phyloP scores from a whole-genome alignment of 2,888 invertebrate genomes.

The Hyposoter didymator region DNA sequence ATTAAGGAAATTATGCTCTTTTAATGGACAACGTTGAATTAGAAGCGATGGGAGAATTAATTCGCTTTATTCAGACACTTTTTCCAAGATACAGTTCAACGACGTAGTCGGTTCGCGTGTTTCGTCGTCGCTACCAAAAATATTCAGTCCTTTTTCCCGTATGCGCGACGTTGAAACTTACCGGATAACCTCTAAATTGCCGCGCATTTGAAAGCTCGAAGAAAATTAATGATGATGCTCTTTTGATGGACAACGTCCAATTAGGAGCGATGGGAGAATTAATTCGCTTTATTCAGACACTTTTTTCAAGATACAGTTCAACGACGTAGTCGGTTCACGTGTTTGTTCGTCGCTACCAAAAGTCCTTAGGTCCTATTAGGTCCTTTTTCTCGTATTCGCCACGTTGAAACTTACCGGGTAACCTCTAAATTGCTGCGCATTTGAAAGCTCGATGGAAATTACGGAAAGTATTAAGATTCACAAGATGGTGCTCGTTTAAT shows the following conservation, averaged over 20 bases:
- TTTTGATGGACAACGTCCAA: not conserved
- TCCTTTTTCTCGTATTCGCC: not conserved
- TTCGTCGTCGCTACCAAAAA: not conserved
- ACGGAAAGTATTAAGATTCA: not conserved
- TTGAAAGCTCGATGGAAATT: not conserved
- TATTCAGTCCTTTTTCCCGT: not conserved
- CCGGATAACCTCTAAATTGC: not conserved
- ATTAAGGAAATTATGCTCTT: not conserved
- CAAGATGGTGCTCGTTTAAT: not conserved
- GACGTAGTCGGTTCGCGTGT: not conserved
- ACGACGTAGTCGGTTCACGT: not conserved
- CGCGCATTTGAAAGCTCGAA: not conserved
- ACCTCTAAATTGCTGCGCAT: not conserved
- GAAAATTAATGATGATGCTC: not conserved
- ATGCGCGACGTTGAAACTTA: too few relatives aligned
- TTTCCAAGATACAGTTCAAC: not conserved
- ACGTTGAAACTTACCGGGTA: not conserved
- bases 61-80: too few relatives aligned
- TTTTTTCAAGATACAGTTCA: too few relatives aligned
- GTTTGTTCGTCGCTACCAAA: not conserved
- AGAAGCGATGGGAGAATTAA: slow-evolving; percentile 18
- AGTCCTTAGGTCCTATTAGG: too few relatives aligned
- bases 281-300: too few relatives aligned
- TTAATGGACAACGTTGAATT: slow-evolving; percentile 8
- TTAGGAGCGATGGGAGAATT: slow-evolving; percentile 22